Evolutionary conservation across 2,113 vertebrate species (phyloP).

Genomic region (Sardina pilchardus): DNA sequence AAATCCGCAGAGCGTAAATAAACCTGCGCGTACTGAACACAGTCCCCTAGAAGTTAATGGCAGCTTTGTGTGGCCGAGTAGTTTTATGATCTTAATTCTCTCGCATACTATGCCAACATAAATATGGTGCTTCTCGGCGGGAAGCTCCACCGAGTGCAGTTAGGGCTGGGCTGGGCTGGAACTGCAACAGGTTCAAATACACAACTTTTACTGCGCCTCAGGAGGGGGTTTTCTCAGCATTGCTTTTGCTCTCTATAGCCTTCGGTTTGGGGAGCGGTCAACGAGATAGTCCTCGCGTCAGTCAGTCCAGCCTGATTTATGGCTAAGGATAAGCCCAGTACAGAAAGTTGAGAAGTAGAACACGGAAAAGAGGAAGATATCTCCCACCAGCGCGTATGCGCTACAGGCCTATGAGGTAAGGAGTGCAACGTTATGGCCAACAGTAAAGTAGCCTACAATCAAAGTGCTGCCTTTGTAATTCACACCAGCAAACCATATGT

Average conservation of each 20-base stretch:
- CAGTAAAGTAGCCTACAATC: constrained; percentile 40
- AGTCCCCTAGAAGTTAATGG: constrained; percentile 80
- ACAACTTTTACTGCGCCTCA: constrained; percentile 91
- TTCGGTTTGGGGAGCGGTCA: constrained; percentile 4
- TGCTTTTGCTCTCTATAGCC: constrained; percentile 58
- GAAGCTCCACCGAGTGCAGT: constrained; percentile 85
- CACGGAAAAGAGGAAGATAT: not conserved
- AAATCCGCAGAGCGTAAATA: constrained; percentile 76
- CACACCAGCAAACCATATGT: constrained; percentile 41
- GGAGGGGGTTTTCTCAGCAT: constrained; percentile 86
- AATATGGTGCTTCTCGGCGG: constrained; percentile 87
- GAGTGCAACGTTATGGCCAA: constrained; percentile 28
- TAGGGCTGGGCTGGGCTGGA: constrained; percentile 78
- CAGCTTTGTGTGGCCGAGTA: constrained; percentile 91
- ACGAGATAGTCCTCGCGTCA: constrained; percentile 15
- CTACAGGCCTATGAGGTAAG: constrained; percentile 16
- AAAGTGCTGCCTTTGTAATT: constrained; percentile 40
- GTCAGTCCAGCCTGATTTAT: constrained; percentile 19
- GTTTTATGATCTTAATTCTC: constrained; percentile 98
- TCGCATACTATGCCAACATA: constrained; percentile 98
- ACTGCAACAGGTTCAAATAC: constrained; percentile 90
- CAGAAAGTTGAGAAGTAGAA: not conserved
- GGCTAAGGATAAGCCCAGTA: not conserved
- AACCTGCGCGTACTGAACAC: constrained; percentile 75
- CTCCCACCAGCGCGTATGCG: not conserved